Percentiles rank a stretch among this genome's conserved stretches.
Evolutionary conservation across 2,888 invertebrate species (phyloP).

Genomic region (Cybosia mesomella): DNA sequence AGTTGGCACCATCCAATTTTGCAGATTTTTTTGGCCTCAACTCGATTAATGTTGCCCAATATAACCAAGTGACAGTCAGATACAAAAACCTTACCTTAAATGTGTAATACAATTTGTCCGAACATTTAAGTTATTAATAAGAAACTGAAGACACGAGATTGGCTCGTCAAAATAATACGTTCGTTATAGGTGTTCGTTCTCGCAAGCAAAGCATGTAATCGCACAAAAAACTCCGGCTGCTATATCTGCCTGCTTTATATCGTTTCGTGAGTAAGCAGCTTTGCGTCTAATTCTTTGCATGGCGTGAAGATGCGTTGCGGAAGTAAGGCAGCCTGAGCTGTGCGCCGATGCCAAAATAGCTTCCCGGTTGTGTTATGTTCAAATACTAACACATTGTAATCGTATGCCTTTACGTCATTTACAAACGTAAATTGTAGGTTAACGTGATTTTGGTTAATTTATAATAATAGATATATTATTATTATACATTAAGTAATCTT

Average conservation of each 20-base stretch:
- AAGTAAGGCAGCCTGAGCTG: conserved; percentile 41
- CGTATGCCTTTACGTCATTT: conserved; percentile 33
- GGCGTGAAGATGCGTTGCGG: conserved; percentile 32
- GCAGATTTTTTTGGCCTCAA: no score
- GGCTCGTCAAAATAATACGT: neutral
- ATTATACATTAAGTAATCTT: no score
- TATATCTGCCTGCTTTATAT: neutral
- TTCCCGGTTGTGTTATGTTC: conserved; percentile 36
- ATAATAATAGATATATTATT: no score
- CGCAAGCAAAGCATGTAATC: neutral
- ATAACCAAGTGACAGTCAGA: no score
- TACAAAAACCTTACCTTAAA: no score
- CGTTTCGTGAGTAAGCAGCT: conserved; percentile 8
- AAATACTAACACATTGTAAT: conserved; percentile 45
- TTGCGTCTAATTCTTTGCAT: conserved; percentile 26
- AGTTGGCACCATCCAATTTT: no score
- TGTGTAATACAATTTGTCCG: no score
- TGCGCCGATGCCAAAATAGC: conserved; percentile 48
- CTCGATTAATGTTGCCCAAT: no score
- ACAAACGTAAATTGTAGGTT: conserved; percentile 10
- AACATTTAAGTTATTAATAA: no score
- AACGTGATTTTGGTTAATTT: no score
- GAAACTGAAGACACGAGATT: no score
- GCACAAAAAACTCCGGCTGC: neutral
- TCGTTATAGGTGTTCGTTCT: neutral